Base-by-base conservation (phyloP, 1,140 invertebrate species). In the Ceratoteleas bidentatus region DNA sequence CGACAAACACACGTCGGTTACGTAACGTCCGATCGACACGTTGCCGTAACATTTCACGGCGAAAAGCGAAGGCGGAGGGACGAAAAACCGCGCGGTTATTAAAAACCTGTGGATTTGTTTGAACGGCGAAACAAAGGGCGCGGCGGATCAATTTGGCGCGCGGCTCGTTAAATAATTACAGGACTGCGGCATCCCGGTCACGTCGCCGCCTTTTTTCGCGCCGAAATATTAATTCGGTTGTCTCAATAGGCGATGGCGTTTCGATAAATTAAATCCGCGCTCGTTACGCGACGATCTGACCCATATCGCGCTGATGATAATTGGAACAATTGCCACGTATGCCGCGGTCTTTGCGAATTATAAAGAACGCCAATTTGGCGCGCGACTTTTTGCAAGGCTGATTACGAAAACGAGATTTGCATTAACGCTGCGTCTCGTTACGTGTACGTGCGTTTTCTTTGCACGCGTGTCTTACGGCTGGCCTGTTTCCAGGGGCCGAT, bases 401-500 rank as follows among this genome's bases (percentile, higher is more conserved):
- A 64, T 64, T 50, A 52, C 11, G 32, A 36, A 52, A 61, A 43
- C 11, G 10, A 38, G 60, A 38, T 64, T 64, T 64, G 47, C 33
- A 52, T 64, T 52, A 52, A 64, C 38, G 52, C 24, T 24, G 38
- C n/a, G 16, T 38, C 14, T 62, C n/a, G 32, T 50, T 50, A 32
- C 0, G 15, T 7, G 16, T 32, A 13, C 14, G 50, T 57, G 40
- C 40, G 40, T 6, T 14, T 43, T 45, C 65, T 69, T 61, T 56
- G 33, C 74, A 56, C 50, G 13, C 43, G 38, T 43, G 56, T 14
- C 24, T 43, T 15, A 38, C 58, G 52, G 52, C 34, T 64, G 43
- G 74, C 50, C 65, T 77, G 14, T 64, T 61, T 64, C n/a, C 15
- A 57, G 49, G 54, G 65, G 58, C 4, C 24, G 24, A 24, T 24